These are phyloP conservation scores for Myathropa florea DNA, from an alignment of 2,888 invertebrate species.

Conservation along the genomic window DNA sequence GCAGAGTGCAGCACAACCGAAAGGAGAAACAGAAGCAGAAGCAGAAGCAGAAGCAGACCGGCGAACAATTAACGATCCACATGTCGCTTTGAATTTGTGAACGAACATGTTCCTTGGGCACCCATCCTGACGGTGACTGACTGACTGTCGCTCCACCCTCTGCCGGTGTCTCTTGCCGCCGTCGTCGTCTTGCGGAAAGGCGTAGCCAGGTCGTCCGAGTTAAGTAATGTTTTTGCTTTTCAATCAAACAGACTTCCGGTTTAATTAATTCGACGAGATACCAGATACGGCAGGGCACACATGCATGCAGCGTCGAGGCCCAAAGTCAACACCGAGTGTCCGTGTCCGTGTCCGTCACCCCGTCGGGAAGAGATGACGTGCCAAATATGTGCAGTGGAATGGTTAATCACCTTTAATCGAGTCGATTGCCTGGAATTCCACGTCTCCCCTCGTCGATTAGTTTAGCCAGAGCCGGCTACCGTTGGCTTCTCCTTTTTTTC, in stretches of 20 bases:
- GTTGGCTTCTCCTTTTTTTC: constrained; percentile 4
- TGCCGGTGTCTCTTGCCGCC: constrained; percentile 11
- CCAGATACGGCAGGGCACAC: not conserved
- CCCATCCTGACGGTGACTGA: constrained; percentile 4
- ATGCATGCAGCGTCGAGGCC: constrained; percentile 5
- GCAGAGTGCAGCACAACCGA: constrained; percentile 2
- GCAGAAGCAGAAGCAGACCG: constrained; percentile 31
- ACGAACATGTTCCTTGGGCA: constrained; percentile 62
- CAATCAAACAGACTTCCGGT: constrained; percentile 70
- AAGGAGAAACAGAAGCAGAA: constrained; percentile 7
- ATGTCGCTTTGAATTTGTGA: constrained; percentile 65
- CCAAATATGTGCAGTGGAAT: constrained; percentile 63
- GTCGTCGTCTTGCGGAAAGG: constrained; percentile 18
- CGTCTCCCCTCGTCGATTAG: too few relatives aligned
- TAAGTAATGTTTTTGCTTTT: constrained; percentile 52
- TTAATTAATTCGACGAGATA: constrained; percentile 60
- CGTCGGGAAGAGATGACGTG: constrained; percentile 54
- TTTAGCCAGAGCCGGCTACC: too few relatives aligned
- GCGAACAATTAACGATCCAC: constrained; percentile 69
- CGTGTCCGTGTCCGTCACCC: not conserved
- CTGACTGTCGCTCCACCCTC: constrained; percentile 15
- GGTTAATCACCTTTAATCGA: constrained; percentile 70
- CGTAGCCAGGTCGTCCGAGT: constrained; percentile 13
- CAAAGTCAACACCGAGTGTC: constrained; percentile 34
- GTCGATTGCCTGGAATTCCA: constrained; percentile 67